Evolutionary conservation across 1,140 invertebrate genomes (phyloP).

Genomic region (Zaprionus kolodkinae): DNA sequence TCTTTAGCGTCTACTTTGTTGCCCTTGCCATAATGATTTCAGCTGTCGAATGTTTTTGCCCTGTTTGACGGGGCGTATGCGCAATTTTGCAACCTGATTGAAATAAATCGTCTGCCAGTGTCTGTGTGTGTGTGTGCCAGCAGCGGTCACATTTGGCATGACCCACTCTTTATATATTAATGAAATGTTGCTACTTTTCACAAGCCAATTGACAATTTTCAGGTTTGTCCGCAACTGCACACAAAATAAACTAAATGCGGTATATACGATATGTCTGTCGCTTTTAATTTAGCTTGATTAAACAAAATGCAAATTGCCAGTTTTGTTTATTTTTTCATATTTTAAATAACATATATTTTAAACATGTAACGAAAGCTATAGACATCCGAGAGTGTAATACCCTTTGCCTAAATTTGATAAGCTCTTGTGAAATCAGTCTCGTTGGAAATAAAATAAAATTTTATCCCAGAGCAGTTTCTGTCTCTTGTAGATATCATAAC

Average conservation of each 20-base stretch:
- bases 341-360: background rate
- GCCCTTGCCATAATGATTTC: constrained; percentile 63
- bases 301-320: background rate
- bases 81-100: constrained; percentile 60
- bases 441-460: too few relatives aligned
- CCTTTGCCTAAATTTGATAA: too few relatives aligned
- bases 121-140: background rate
- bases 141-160: constrained; percentile 53
- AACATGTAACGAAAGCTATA: too few relatives aligned
- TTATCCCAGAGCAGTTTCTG: too few relatives aligned
- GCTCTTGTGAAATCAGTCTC: too few relatives aligned
- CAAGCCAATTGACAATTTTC: constrained; percentile 64
- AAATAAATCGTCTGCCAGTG: constrained; percentile 61
- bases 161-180: constrained; percentile 70
- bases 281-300: background rate
- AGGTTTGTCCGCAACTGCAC: background rate
- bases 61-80: constrained; percentile 63
- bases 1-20: constrained; percentile 59
- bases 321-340: background rate
- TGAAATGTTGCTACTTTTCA: constrained; percentile 50
- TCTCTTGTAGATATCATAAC: too few relatives aligned
- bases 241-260: constrained; percentile 1
- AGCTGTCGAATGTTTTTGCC: constrained; percentile 59
- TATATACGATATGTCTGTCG: background rate
- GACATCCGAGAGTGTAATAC: too few relatives aligned